Percentiles rank a stretch among this genome's conserved stretches.
Conservation (phyloP, 2,797 vertebrate species). For the Amblyopsis hoosieri region DNA sequence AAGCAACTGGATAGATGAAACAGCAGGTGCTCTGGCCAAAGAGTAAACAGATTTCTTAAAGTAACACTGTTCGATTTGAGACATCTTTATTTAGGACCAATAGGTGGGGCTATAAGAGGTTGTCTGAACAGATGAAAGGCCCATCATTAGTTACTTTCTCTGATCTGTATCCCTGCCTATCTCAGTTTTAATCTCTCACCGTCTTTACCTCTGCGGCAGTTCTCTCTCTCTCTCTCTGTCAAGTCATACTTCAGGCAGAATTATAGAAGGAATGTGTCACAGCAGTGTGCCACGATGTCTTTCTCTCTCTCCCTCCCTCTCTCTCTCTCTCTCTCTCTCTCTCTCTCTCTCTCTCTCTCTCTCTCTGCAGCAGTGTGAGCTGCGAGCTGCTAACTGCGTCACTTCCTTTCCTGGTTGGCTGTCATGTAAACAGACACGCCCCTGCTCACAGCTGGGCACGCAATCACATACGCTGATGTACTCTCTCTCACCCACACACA, state of each 20-base stretch:
- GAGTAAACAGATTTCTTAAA: no score
- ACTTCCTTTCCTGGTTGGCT: slow-evolving; percentile 65
- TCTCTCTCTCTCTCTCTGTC: not conserved
- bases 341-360: slow-evolving; percentile 11
- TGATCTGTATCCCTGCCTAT: slow-evolving; percentile 7
- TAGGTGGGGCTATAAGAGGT: no score
- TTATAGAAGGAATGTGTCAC: no score
- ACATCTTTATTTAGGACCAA: no score
- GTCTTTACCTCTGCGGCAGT: not conserved
- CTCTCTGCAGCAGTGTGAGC: slow-evolving; percentile 52
- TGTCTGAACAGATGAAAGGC: no score
- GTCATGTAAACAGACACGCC: slow-evolving; percentile 69
- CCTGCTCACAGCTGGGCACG: slow-evolving; percentile 29
- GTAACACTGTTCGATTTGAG: no score
- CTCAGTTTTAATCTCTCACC: not conserved
- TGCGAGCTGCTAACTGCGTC: slow-evolving; percentile 64
- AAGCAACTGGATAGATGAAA: no score
- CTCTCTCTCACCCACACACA: slow-evolving; percentile 21
- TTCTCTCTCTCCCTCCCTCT: no score
- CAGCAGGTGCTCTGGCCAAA: no score
- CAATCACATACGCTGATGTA: slow-evolving; percentile 22
- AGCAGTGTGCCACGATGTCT: no score
- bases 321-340: not conserved
- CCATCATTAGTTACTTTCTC: slow-evolving; percentile 3
- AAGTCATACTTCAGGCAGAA: no score